Percentiles rank a stretch among this genome's conserved stretches.
These are phyloP conservation scores for Enteromius fasciolatus DNA, from an alignment of 2,797 vertebrate genomes.

Conservation along the genomic window DNA sequence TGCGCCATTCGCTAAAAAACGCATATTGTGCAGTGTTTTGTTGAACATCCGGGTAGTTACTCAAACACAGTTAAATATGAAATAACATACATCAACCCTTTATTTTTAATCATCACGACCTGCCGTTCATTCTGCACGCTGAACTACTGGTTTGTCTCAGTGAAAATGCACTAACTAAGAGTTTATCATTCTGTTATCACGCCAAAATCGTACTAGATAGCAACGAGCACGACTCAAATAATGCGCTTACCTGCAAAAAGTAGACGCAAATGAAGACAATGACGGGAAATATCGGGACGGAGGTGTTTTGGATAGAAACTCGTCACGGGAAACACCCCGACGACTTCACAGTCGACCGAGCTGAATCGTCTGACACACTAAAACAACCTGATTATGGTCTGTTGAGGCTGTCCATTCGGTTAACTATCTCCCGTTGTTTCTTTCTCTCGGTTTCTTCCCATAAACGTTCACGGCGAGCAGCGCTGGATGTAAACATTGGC, in stretches of 20 bases:
- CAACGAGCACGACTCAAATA: background rate
- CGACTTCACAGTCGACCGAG: slow-evolving; percentile 28
- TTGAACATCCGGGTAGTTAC: slow-evolving; percentile 24
- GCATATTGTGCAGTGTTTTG: slow-evolving; percentile 25
- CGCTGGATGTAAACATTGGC: slow-evolving; percentile 68
- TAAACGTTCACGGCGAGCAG: slow-evolving; percentile 49
- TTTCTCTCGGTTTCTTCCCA: slow-evolving; percentile 36
- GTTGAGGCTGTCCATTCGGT: background rate
- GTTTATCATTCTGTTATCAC: background rate
- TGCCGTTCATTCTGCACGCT: background rate
- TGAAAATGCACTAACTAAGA: background rate
- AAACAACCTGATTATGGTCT: slow-evolving; percentile 2
- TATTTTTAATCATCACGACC: background rate
- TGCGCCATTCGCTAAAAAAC: slow-evolving; percentile 58
- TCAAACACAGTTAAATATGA: background rate
- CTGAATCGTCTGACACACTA: slow-evolving; percentile 3
- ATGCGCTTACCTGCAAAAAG: slow-evolving; percentile 35
- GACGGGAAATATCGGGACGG: background rate
- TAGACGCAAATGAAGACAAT: slow-evolving; percentile 9
- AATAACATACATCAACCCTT: background rate
- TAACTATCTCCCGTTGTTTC: slow-evolving; percentile 11
- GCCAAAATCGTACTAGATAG: background rate
- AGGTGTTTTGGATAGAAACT: slow-evolving; percentile 39
- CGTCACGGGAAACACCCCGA: slow-evolving; percentile 38
- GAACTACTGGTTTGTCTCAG: background rate